Conservation (phyloP, 2,888 invertebrate species). For the Aethes cnicana region DNA sequence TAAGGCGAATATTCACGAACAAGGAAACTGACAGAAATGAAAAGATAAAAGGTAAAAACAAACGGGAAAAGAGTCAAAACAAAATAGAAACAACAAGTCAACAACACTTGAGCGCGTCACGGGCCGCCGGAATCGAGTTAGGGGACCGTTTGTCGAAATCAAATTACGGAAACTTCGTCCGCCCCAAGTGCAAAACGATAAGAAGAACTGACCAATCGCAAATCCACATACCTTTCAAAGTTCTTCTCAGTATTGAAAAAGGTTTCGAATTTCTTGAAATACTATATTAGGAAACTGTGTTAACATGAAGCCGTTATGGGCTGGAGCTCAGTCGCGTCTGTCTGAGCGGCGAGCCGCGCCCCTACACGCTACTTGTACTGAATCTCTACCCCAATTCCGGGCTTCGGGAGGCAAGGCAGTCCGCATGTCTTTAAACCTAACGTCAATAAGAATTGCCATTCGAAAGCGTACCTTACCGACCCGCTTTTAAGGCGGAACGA, state of each 20-base stretch:
- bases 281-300: constrained; percentile 51
- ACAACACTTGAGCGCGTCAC: constrained; percentile 71
- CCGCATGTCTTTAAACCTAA: constrained; percentile 47
- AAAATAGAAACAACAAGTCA: constrained; percentile 73
- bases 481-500: constrained; percentile 39
- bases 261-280: constrained; percentile 44
- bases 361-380: constrained; percentile 81
- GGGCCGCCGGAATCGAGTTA: constrained; percentile 58
- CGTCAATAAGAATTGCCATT: constrained; percentile 11
- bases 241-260: constrained; percentile 14
- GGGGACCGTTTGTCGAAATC: constrained; percentile 61
- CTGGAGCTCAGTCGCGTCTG: constrained; percentile 79
- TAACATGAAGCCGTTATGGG: constrained; percentile 67
- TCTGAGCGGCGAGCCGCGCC: constrained; percentile 82
- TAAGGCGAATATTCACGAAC: constrained; percentile 26
- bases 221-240: constrained; percentile 25
- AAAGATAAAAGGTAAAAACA: constrained; percentile 39
- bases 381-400: constrained; percentile 81
- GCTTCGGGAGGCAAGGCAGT: constrained; percentile 66
- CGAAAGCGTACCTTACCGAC: constrained; percentile 41
- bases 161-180: constrained; percentile 53
- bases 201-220: constrained; percentile 54
- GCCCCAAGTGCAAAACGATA: constrained; percentile 24
- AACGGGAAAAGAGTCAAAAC: constrained; percentile 57
- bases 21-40: constrained; percentile 36